Percentiles rank a stretch among this genome's conserved stretches.
Evolutionary conservation across 2,113 vertebrate genomes (phyloP).

Genomic region (Pristiophorus japonicus): DNA sequence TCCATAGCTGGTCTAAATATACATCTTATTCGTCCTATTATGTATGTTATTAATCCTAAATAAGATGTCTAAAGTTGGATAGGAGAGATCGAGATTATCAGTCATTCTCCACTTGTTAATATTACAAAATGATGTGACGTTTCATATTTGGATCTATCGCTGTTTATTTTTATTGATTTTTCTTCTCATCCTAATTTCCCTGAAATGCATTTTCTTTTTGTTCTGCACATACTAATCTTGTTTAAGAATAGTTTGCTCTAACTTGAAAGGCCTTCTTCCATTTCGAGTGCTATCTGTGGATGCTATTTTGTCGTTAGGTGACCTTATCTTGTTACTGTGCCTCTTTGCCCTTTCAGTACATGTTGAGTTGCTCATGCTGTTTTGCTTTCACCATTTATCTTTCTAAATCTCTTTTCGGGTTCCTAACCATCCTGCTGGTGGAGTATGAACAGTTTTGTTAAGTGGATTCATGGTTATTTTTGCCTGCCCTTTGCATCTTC

Average conservation of each 20-base stretch:
- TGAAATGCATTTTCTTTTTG: background rate
- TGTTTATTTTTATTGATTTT: background rate
- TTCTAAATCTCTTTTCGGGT: background rate
- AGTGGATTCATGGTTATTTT: background rate
- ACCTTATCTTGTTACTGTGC: background rate
- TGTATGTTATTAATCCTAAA: background rate
- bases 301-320: background rate
- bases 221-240: background rate
- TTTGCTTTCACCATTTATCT: constrained; percentile 10
- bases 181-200: background rate
- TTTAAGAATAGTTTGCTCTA: background rate
- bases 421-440: too few species aligned
- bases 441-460: background rate
- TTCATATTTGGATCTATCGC: background rate
- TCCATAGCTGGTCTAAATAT: background rate
- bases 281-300: background rate
- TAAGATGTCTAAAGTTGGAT: background rate
- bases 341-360: background rate
- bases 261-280: background rate
- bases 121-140: background rate
- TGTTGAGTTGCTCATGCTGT: background rate
- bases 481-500: background rate
- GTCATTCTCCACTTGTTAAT: background rate
- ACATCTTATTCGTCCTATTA: too few species aligned
- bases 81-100: background rate